Evolutionary conservation across 1,140 invertebrate species (phyloP).

Genomic region (Drosophila saltans): DNA sequence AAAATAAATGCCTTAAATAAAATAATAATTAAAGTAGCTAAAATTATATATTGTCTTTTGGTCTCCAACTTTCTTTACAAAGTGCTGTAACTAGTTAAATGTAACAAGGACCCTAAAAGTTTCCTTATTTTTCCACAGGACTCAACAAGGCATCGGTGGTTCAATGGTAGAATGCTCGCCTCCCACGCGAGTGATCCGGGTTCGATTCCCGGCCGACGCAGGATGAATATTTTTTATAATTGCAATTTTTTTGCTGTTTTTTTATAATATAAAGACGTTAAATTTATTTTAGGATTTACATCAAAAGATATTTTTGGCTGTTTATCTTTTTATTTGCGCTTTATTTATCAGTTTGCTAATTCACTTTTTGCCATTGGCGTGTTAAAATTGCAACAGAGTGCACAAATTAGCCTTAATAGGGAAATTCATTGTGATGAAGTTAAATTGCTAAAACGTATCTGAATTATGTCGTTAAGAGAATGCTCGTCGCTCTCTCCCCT

Average conservation of each 20-base stretch:
- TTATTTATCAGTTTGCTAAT: not conserved
- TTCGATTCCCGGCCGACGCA: slow-evolving; percentile 97
- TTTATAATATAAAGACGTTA: too few relatives aligned
- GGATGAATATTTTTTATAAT: too few relatives aligned
- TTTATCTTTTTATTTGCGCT: too few relatives aligned
- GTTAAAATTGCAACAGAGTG: not conserved
- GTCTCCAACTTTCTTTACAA: slow-evolving; percentile 9
- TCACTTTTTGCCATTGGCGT: not conserved
- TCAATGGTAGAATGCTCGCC: too few relatives aligned
- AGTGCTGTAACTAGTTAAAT: slow-evolving; percentile 35
- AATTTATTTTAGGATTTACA: too few relatives aligned
- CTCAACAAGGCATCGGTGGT: too few relatives aligned
- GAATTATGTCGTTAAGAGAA: slow-evolving; percentile 11
- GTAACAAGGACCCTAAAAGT: not conserved
- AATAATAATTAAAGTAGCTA: too few relatives aligned
- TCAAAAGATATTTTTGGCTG: too few relatives aligned
- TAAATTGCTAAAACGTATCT: slow-evolving; percentile 10
- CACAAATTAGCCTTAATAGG: slow-evolving; percentile 11
- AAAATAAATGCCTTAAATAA: too few relatives aligned
- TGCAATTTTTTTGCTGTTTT: too few relatives aligned
- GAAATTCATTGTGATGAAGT: slow-evolving; percentile 13
- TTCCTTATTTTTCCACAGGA: too few relatives aligned
- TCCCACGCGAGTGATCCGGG: slow-evolving; percentile 88
- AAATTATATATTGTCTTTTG: too few relatives aligned
- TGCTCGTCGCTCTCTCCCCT: not conserved